Percentiles rank a stretch among this genome's conserved stretches.
phyloP scores from a whole-genome alignment of 2,888 invertebrate species.

The Dorcus hopei region DNA sequence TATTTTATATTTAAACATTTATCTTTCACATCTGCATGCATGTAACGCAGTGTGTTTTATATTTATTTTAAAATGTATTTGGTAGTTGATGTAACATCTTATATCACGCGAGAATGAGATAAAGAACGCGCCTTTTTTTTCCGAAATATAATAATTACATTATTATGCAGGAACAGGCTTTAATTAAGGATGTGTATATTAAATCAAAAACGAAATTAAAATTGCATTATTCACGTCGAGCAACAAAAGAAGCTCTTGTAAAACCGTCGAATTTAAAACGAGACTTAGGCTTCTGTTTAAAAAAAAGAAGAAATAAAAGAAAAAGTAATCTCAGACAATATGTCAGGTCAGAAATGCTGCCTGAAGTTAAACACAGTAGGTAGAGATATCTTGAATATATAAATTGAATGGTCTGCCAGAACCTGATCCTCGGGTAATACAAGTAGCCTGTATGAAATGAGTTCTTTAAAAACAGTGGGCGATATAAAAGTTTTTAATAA shows the following conservation, averaged over 20 bases:
- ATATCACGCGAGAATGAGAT: too few species aligned
- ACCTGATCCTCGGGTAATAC: slow-evolving; percentile 48
- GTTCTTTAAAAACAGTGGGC: slow-evolving; percentile 48
- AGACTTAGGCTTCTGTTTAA: slow-evolving; percentile 4
- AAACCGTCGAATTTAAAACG: slow-evolving; percentile 1
- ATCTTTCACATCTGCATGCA: too few species aligned
- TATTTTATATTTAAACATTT: too few species aligned
- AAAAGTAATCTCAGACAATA: slow-evolving; percentile 25
- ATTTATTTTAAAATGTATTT: too few species aligned
- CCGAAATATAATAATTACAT: too few species aligned
- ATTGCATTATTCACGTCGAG: slow-evolving; percentile 1
- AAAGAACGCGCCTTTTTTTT: too few species aligned
- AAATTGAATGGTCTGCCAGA: slow-evolving; percentile 40
- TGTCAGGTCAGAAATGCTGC: slow-evolving; percentile 28
- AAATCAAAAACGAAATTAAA: background rate
- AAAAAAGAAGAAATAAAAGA: slow-evolving; percentile 4
- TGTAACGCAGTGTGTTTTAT: too few species aligned
- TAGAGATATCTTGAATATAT: slow-evolving; percentile 29
- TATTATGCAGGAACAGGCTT: too few species aligned
- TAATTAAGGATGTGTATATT: too few species aligned
- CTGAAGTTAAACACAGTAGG: slow-evolving; percentile 30
- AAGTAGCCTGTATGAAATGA: slow-evolving; percentile 47
- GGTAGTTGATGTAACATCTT: too few species aligned
- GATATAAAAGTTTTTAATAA: slow-evolving; percentile 46
- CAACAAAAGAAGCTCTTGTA: slow-evolving; percentile 2